These are phyloP conservation scores for Lepisosteus oculatus DNA, from an alignment of 2,113 vertebrate species.

Conservation along the genomic window DNA sequence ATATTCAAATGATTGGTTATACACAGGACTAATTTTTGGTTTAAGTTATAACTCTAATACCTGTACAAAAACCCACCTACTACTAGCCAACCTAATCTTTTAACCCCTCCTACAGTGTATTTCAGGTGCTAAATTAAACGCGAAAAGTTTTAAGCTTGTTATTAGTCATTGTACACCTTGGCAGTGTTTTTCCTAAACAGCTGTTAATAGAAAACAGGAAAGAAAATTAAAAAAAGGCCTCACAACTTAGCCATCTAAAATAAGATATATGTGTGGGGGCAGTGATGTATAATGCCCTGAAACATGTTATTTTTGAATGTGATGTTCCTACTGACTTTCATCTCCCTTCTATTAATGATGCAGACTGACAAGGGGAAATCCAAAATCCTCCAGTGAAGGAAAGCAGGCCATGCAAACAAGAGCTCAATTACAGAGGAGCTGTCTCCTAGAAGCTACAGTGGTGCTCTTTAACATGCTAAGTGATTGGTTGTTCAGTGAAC, in stretches of 20 bases:
- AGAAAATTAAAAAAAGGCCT: constrained; percentile 19
- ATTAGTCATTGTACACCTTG: constrained; percentile 14
- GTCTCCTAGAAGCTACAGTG: constrained; percentile 34
- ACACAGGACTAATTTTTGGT: no score
- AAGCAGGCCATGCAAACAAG: constrained; percentile 40
- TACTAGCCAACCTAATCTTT: constrained; percentile 18
- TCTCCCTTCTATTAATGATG: constrained; percentile 33
- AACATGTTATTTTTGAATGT: constrained; percentile 25
- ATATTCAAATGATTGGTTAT: no score
- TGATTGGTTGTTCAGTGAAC: constrained; percentile 43
- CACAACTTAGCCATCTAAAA: constrained; percentile 23
- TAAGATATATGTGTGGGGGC: constrained; percentile 30
- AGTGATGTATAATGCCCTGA: constrained; percentile 32
- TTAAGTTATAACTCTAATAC: no score
- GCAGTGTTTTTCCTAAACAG: constrained; percentile 19
- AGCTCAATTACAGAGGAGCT: constrained; percentile 47
- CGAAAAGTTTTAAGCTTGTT: constrained; percentile 23
- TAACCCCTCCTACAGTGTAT: constrained; percentile 5
- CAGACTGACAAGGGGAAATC: constrained; percentile 25
- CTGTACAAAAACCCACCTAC: background rate
- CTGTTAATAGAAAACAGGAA: constrained; percentile 20
- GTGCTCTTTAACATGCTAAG: constrained; percentile 49
- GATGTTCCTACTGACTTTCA: constrained; percentile 36
- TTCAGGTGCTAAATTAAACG: constrained; percentile 23
- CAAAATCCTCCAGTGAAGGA: constrained; percentile 35